phyloP scores from a whole-genome alignment of 2,797 vertebrate genomes.

The Sciurus vulgaris region DNA sequence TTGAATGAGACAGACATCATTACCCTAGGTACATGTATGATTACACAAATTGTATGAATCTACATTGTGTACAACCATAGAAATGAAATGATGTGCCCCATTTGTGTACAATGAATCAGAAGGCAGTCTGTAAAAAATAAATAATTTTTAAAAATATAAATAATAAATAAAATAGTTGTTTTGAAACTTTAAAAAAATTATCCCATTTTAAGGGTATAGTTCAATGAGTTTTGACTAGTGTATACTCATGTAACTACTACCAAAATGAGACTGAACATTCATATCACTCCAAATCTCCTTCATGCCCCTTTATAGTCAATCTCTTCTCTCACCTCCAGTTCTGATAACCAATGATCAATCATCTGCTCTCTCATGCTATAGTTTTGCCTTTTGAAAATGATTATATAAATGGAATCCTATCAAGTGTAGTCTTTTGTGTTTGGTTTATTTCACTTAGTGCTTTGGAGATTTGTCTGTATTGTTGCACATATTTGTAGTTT shows the following conservation, averaged over 20 bases:
- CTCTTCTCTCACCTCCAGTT: neutral
- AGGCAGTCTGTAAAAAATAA: too few relatives aligned
- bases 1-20: too few relatives aligned
- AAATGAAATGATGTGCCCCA: too few relatives aligned
- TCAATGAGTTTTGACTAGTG: neutral
- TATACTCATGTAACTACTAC: neutral
- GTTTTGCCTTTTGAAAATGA: neutral
- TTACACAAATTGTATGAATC: too few relatives aligned
- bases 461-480: neutral
- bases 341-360: neutral
- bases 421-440: neutral
- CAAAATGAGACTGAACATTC: neutral
- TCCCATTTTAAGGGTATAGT: neutral
- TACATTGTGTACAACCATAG: too few relatives aligned
- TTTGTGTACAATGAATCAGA: too few relatives aligned
- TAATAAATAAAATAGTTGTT: too few relatives aligned
- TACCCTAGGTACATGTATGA: too few relatives aligned
- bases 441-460: neutral
- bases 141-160: too few relatives aligned
- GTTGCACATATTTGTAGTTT: neutral
- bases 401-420: neutral
- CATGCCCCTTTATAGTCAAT: neutral
- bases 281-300: neutral
- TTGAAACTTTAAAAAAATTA: neutral
- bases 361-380: neutral